These are phyloP conservation scores for Penaeus japonicus DNA, from an alignment of 1,140 invertebrate genomes.

Conservation along the genomic window DNA sequence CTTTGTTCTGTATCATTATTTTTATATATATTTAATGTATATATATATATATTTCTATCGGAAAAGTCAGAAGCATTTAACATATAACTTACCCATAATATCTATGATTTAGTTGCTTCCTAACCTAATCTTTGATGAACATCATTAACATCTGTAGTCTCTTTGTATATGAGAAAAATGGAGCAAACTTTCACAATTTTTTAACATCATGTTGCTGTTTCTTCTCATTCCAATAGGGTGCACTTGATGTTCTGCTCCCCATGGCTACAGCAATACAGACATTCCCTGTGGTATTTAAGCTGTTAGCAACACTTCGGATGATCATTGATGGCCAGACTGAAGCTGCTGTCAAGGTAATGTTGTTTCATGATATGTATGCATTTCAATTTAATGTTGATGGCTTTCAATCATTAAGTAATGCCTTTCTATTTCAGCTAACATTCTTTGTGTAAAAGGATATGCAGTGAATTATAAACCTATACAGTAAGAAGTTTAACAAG, in stretches of 20 bases:
- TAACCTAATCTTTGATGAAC: not conserved
- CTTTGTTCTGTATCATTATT: no score
- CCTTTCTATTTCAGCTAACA: no score
- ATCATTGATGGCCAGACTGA: constrained; percentile 80
- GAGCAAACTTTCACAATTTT: not conserved
- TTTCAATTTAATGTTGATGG: constrained; percentile 71
- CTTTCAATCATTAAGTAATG: not conserved
- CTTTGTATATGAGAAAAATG: not conserved
- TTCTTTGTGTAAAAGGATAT: no score
- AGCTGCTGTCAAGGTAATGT: constrained; percentile 51
- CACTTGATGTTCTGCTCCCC: constrained; percentile 77
- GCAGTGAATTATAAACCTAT: no score
- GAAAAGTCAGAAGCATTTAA: no score
- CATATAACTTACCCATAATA: no score
- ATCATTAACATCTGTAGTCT: not conserved
- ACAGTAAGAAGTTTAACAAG: no score
- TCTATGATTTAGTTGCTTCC: not conserved
- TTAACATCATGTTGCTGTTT: not conserved
- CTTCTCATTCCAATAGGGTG: constrained; percentile 65
- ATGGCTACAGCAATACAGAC: constrained; percentile 76
- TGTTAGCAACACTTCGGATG: constrained; percentile 85
- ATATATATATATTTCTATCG: no score
- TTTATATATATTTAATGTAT: no score
- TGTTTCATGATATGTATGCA: constrained; percentile 61
- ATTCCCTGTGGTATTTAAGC: constrained; percentile 83